Base-by-base conservation (phyloP, 2,113 vertebrate genomes). In the Camelus bactrianus region DNA sequence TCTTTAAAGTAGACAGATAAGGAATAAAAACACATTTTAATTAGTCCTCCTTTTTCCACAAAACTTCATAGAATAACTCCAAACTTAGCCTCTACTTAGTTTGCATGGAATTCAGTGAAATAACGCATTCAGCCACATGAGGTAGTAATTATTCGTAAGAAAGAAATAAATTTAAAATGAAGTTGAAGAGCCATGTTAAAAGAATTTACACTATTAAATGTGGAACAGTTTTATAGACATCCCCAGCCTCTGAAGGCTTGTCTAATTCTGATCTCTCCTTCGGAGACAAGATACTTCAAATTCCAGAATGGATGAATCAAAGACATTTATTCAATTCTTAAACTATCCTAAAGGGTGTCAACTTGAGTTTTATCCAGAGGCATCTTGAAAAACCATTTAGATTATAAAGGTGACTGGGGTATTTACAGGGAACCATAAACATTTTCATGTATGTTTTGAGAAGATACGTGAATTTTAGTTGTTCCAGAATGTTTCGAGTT, bases 241-340 rank as follows among this genome's bases (percentile, higher is more conserved):
- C 46, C 3, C 16, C 20, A 22, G 12, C 56, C 30, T 85, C 19
- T 89, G 42, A 95, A 81, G 35, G 32, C 58, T 60, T 62, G 7
- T 81, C n/a, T 85, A 60, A 84, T 88, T 93, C 30, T 76, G 28
- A 60, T 50, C 15, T 81, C 9, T 89, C 20, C 8, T 86, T 87
- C 76, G 70, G 30, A 65, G 12, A 93, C 35, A 38, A 30, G 30
- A 76, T 75, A 69, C 17, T 75, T 50, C 24, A 52, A 52, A 86
- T 73, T 73, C 30, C 58, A 65, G 35, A 65, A 60, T 52, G 14
- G 8, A 65, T 67, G 5, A 65, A 85, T 69, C 52, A 89, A 89
- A 92, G 28, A 52, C 62, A 91, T 87, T 81, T 75, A 84, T 77
- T 96, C 58, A 79, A 54, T 75, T 65, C 19, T 60, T 58, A 95